phyloP scores from a whole-genome alignment of 2,113 vertebrate genomes.

The Corydoras maculifer region DNA sequence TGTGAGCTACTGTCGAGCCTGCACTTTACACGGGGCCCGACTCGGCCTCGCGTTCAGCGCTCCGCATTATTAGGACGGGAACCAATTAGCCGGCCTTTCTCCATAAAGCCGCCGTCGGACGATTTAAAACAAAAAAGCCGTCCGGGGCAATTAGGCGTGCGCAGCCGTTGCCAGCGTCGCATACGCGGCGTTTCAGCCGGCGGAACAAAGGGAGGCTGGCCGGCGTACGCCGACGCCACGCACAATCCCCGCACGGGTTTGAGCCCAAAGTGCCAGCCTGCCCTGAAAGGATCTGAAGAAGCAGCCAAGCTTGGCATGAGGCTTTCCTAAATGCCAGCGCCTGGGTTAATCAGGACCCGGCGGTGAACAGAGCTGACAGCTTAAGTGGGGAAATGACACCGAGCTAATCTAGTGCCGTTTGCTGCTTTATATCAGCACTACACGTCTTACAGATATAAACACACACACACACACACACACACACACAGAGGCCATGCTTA shows the following conservation, averaged over 20 bases:
- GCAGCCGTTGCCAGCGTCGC: conserved; percentile 7
- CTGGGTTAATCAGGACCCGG: conserved; percentile 42
- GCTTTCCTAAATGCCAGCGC: conserved; percentile 35
- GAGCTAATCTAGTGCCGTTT: conserved; percentile 23
- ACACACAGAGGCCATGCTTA: too few species aligned
- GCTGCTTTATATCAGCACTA: conserved; percentile 8
- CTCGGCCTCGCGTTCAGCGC: conserved; percentile 15
- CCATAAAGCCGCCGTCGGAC: background rate
- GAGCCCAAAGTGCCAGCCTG: background rate
- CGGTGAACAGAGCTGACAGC: conserved; percentile 33
- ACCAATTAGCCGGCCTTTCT: conserved; percentile 35
- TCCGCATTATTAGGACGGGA: conserved; percentile 28
- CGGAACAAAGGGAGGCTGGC: conserved; percentile 12
- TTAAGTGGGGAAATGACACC: conserved; percentile 39
- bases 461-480: background rate
- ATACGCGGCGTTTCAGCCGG: conserved; percentile 25
- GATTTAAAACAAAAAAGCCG: conserved; percentile 32
- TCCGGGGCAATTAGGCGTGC: conserved; percentile 19
- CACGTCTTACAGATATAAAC: conserved; percentile 18
- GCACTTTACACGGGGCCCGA: background rate
- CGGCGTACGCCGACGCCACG: conserved; percentile 23
- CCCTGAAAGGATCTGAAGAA: conserved; percentile 35
- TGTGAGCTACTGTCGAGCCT: background rate
- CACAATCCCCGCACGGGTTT: conserved; percentile 18
- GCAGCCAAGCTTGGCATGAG: conserved; percentile 38